Conservation (phyloP, 2,113 vertebrate species). For the Rhinichthys klamathensis region DNA sequence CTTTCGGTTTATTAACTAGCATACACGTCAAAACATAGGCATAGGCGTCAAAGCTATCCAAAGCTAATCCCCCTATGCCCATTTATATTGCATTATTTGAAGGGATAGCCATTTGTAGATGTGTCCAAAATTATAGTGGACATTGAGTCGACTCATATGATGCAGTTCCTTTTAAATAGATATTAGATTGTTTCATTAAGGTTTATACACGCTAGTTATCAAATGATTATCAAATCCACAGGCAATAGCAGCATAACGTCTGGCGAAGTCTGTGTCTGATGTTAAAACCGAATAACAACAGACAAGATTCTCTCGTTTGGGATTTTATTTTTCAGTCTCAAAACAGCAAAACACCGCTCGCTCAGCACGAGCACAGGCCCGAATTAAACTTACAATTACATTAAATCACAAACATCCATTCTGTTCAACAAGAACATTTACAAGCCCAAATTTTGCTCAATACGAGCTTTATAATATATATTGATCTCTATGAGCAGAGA, state of each 20-base stretch:
- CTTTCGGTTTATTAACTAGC: neutral
- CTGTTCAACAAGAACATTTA: no score
- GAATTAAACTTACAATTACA: no score
- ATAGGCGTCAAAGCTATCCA: neutral
- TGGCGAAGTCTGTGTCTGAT: neutral
- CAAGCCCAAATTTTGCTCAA: no score
- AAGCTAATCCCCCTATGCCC: neutral
- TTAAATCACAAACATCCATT: no score
- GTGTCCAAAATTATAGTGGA: neutral
- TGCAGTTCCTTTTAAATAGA: neutral
- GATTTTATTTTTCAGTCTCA: no score
- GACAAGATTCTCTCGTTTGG: no score
- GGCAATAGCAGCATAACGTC: neutral
- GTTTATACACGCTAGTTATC: neutral
- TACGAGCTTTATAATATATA: no score
- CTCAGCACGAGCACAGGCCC: no score
- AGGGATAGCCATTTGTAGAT: neutral
- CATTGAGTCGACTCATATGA: neutral
- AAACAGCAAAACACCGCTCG: no score
- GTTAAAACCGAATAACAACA: no score
- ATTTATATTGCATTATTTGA: neutral
- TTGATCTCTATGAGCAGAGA: no score
- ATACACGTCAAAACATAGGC: neutral
- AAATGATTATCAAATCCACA: neutral
- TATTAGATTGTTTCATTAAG: neutral